These are phyloP conservation scores for Alexandromys fortis DNA, from an alignment of 2,113 vertebrate species.

Conservation along the genomic window DNA sequence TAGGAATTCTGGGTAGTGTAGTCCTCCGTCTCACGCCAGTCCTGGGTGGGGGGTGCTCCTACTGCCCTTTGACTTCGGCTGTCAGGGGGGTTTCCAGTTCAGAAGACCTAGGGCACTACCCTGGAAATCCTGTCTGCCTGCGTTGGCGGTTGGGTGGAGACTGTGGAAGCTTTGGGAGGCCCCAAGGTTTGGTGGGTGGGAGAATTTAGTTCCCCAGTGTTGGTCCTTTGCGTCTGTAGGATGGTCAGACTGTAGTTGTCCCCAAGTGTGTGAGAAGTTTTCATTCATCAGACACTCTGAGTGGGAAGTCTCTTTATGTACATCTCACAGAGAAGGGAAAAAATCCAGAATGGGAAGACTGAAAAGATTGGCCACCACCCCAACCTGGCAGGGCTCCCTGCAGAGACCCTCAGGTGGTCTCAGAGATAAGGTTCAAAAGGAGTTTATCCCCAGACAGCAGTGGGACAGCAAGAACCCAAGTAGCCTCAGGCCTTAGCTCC, in stretches of 20 bases:
- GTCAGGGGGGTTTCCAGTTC: not conserved
- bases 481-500: not conserved
- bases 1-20: slow-evolving; percentile 92
- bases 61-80: slow-evolving; percentile 5
- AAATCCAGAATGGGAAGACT: not conserved
- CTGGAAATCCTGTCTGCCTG: not conserved
- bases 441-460: not conserved
- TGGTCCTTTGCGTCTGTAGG: not conserved
- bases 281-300: not conserved
- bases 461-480: not conserved
- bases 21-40: slow-evolving; percentile 73
- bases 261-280: not conserved
- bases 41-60: slow-evolving; percentile 1
- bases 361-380: not conserved
- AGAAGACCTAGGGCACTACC: not conserved
- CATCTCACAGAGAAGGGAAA: not conserved
- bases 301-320: not conserved
- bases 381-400: no score
- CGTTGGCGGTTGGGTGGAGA: not conserved
- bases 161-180: not conserved
- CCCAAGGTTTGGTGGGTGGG: not conserved
- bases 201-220: not conserved
- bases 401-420: not conserved
- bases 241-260: not conserved
- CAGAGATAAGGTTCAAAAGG: not conserved